A percentile compares a stretch with the other conserved stretches of the same genome.
Conservation (phyloP, 1,140 invertebrate species). For the Maconellicoccus hirsutus region DNA sequence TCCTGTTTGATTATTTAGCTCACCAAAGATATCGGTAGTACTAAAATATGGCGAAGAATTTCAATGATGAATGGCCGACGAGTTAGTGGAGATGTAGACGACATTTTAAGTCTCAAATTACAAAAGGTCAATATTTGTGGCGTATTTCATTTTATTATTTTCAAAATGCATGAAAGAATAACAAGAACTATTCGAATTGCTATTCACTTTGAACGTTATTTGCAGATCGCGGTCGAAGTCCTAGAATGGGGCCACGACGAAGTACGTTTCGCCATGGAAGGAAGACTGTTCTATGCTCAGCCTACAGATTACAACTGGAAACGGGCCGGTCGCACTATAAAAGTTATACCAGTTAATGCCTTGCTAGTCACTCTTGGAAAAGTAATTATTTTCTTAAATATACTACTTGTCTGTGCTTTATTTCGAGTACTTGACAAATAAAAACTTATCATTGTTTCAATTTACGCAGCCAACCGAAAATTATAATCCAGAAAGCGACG, state of each 20-base stretch:
- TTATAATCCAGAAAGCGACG: constrained; percentile 40
- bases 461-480: constrained; percentile 41
- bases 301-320: constrained; percentile 78
- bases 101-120: constrained; percentile 52
- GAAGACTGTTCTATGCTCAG: constrained; percentile 70
- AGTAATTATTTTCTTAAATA: constrained; percentile 38
- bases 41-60: constrained; percentile 79
- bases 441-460: constrained; percentile 3
- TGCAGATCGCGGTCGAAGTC: constrained; percentile 75
- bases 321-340: constrained; percentile 69
- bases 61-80: constrained; percentile 57
- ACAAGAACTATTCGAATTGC: no score
- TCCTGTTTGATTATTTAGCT: constrained; percentile 39
- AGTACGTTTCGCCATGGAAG: constrained; percentile 74
- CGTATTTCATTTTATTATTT: no score
- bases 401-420: no score
- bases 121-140: constrained; percentile 47
- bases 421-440: background rate
- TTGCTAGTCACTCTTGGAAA: constrained; percentile 65
- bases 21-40: constrained; percentile 73
- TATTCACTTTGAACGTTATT: background rate
- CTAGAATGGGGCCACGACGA: constrained; percentile 88
- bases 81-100: constrained; percentile 64
- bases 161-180: no score
- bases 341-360: constrained; percentile 73